Evolutionary conservation across 2,888 invertebrate species (phyloP), one percentile per base, ranked within the genome.

Genomic region (Phorcus lineatus): DNA sequence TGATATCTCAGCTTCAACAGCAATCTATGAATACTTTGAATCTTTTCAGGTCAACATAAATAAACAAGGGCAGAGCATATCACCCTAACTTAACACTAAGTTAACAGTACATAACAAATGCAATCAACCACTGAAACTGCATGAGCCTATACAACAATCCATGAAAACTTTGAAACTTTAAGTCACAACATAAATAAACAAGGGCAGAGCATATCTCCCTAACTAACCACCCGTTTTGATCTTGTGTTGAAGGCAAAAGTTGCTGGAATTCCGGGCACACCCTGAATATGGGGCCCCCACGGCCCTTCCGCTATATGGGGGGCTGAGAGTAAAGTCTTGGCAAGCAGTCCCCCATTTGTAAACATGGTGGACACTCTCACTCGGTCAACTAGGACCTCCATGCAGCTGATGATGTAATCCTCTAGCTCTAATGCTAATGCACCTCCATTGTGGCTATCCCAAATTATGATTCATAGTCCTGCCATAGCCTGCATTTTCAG

Each of bases 141-240:
- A 36, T 7, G 36, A 36, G 36, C 36, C 7, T 36, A 4, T 7
- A 36, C 4, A 36, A 36, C 6, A 6, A 47, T 47, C 47, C 47
- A 47, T 47, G 7, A 47, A 47, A 47, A 47, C 47, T 47, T 47
- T 47, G 6, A 11, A 47, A 47, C 47, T 47, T 47, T 47, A 9
- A 1, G 11, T 1, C 47, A 47, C 47, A 47, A 47, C 47, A 47
- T 47, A 47, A 47, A 47, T 47, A 47, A 47, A 47, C 13, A 47
- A 47, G 47, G 47, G 47, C 28, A 28, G 28, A 62, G 62, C 62
- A 62, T 62, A 57, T 57, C 24, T 28, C 62, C 47, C 47, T 47
- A 28, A 62, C 62, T 62, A 22, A 62, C 62, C 62, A 62, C 62
- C 28, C 62, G 62, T 62, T 62, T 62, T 62, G 62, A 62, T 6